phyloP scores from a whole-genome alignment of 2,888 invertebrate genomes.

The Hemithea aestivaria region DNA sequence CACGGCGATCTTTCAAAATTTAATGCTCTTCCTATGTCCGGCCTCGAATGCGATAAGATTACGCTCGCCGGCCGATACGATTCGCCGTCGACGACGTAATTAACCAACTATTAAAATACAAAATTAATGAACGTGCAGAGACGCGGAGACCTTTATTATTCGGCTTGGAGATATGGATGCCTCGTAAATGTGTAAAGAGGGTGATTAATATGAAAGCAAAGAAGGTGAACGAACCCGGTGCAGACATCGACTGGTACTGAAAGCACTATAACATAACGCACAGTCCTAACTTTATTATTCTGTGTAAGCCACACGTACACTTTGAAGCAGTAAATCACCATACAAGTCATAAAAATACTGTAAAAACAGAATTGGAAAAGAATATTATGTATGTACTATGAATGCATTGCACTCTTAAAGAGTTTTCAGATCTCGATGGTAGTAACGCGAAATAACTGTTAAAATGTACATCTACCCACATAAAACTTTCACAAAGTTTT shows the following conservation, averaged over 20 bases:
- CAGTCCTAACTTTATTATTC: conserved; percentile 51
- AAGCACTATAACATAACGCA: conserved; percentile 56
- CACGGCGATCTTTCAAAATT: conserved; percentile 72
- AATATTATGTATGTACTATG: conserved; percentile 17
- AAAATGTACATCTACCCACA: conserved; percentile 28
- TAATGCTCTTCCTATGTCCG: conserved; percentile 79
- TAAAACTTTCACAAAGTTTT: conserved; percentile 44
- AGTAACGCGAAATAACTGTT: conserved; percentile 19
- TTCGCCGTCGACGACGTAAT: conserved; percentile 15
- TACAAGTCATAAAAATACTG: conserved; percentile 43
- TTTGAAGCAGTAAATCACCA: conserved; percentile 53
- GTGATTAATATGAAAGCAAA: conserved; percentile 20
- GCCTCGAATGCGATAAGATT: conserved; percentile 74
- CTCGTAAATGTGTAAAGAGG: conserved; percentile 19
- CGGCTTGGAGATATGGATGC: conserved; percentile 8
- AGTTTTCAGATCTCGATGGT: conserved; percentile 9
- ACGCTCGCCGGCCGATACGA: conserved; percentile 34
- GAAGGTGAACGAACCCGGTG: conserved; percentile 50
- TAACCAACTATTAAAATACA: conserved; percentile 18
- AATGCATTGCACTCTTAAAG: conserved; percentile 1
- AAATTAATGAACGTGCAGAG: conserved; percentile 2
- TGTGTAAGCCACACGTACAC: conserved; percentile 53
- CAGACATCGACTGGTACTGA: conserved; percentile 49
- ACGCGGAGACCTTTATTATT: neutral
- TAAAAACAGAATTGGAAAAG: conserved; percentile 51